These are phyloP conservation scores for Psilopogon haemacephalus DNA, from an alignment of 2,113 vertebrate species.

Conservation along the genomic window DNA sequence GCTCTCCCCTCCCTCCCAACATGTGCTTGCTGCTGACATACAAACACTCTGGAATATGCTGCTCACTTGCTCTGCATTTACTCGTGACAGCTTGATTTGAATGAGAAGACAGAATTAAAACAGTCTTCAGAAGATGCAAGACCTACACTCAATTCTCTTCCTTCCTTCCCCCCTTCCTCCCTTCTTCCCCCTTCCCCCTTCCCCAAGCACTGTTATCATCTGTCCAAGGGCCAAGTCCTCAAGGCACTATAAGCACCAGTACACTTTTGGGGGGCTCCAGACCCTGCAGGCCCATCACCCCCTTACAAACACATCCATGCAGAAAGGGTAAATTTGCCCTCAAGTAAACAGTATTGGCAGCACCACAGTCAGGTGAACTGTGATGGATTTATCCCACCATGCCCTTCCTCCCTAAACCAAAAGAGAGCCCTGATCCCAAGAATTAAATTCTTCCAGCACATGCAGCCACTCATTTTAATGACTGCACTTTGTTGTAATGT, in stretches of 20 bases:
- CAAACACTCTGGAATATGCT: constrained; percentile 23
- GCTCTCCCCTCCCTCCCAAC: neutral
- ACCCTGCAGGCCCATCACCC: neutral
- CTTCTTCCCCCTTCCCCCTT: too few species aligned
- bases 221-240: neutral
- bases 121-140: neutral
- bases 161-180: too few species aligned
- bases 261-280: neutral
- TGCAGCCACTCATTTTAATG: constrained; percentile 50
- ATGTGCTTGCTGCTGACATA: neutral
- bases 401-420: neutral
- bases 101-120: neutral
- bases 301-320: neutral
- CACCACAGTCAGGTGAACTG: neutral
- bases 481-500: constrained; percentile 41
- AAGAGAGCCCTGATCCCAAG: neutral
- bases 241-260: neutral
- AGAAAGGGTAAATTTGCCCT: neutral
- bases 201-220: neutral
- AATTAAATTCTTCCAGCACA: neutral
- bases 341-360: rapidly evolving
- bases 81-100: neutral
- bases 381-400: neutral
- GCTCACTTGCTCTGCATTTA: constrained; percentile 39
- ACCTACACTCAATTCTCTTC: neutral